A percentile compares a stretch with the other conserved stretches of the same genome.
Evolutionary conservation across 1,140 invertebrate genomes (phyloP).

Genomic region (Pararge aegeria): DNA sequence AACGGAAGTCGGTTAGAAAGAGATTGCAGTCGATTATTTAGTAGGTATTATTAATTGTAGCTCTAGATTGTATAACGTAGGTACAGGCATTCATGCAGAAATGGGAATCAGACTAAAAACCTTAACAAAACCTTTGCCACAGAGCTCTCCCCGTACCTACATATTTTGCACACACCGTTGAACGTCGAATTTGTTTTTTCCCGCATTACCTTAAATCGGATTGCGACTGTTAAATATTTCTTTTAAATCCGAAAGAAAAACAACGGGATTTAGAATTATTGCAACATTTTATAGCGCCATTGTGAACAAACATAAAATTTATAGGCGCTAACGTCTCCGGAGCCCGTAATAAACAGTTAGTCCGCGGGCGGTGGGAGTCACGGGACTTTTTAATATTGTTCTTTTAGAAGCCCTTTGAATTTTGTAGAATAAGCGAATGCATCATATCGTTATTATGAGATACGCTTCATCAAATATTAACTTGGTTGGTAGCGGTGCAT

Average conservation of each 20-base stretch:
- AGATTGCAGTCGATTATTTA: too few species aligned
- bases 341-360: slow-evolving; percentile 64
- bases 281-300: slow-evolving; percentile 65
- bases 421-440: slow-evolving; percentile 34
- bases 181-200: slow-evolving; percentile 35
- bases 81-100: too few species aligned
- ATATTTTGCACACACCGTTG: slow-evolving; percentile 18
- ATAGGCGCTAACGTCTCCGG: slow-evolving; percentile 65
- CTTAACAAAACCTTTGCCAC: not conserved
- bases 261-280: slow-evolving; percentile 65
- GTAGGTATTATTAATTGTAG: too few species aligned
- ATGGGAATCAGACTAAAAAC: too few species aligned
- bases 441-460: slow-evolving; percentile 55
- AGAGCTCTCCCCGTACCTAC: not conserved
- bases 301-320: slow-evolving; percentile 70
- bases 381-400: slow-evolving; percentile 59
- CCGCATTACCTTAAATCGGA: slow-evolving; percentile 35
- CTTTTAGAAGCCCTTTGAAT: slow-evolving; percentile 33
- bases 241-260: slow-evolving; percentile 62
- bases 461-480: slow-evolving; percentile 64
- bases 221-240: slow-evolving; percentile 45
- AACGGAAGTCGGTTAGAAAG: too few species aligned
- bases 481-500: slow-evolving; percentile 37
- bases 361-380: slow-evolving; percentile 31
- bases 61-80: too few species aligned